Evolutionary conservation across 2,888 invertebrate species (phyloP).

Genomic region (Pheosia tremula): DNA sequence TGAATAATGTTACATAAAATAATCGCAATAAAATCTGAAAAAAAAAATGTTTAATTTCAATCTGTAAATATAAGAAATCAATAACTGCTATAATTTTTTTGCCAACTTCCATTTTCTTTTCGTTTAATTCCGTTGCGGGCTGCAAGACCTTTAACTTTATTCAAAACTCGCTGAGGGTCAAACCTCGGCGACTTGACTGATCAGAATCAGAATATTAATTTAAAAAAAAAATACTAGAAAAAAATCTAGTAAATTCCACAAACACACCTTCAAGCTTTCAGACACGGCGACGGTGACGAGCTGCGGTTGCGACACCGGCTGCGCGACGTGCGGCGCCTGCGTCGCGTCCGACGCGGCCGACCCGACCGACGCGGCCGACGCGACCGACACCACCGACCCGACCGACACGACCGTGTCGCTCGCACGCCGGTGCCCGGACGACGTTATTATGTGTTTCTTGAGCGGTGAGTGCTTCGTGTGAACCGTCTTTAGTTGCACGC

Average conservation of each 20-base stretch:
- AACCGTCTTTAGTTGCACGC: slow-evolving; percentile 69
- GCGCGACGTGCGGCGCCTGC: slow-evolving; percentile 20
- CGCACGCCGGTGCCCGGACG: slow-evolving; percentile 50
- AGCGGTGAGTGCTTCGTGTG: slow-evolving; percentile 69
- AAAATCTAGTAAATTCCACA: not conserved
- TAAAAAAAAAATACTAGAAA: too few relatives aligned
- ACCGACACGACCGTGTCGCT: slow-evolving; percentile 41
- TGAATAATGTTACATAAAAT: too few relatives aligned
- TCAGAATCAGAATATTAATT: too few relatives aligned
- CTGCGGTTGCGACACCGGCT: slow-evolving; percentile 51
- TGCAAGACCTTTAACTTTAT: too few relatives aligned
- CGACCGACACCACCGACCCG: slow-evolving; percentile 25
- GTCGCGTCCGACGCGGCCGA: slow-evolving; percentile 23
- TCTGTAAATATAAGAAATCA: too few relatives aligned
- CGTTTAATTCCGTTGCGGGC: too few relatives aligned
- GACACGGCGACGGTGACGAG: slow-evolving; percentile 71
- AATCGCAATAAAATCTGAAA: too few relatives aligned
- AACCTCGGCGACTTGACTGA: too few relatives aligned
- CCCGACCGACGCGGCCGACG: slow-evolving; percentile 24
- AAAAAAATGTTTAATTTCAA: too few relatives aligned
- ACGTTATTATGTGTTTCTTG: slow-evolving; percentile 73
- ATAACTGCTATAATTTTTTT: too few relatives aligned
- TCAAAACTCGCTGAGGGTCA: too few relatives aligned
- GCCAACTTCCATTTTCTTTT: too few relatives aligned
- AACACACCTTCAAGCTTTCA: slow-evolving; percentile 64